Base-by-base conservation (phyloP, 2,797 vertebrate species). In the Pterois miles region DNA sequence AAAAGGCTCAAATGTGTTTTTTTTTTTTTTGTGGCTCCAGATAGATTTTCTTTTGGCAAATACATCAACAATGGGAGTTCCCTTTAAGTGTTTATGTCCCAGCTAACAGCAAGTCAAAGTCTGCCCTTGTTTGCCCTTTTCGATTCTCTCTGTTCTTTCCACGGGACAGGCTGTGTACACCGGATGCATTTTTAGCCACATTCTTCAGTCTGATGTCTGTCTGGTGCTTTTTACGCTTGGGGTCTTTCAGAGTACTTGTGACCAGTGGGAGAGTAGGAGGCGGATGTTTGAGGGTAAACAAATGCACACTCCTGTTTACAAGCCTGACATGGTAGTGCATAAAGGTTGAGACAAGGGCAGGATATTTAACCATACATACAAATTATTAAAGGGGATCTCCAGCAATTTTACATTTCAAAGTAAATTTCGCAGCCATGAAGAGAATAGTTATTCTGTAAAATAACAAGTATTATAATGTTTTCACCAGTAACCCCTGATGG, bases 171-270 rank as follows among this genome's bases (percentile, higher is more conserved):
- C 57, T 22, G 34, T 12, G 20, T 43, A 60, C 43, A 64, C 29
- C 43, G 1, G 10, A 74, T 67, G 50, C 62, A 70, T 74, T 31
- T 31, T 63, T 25, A 63, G 65, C 27, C 29, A 18, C 43, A 40
- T 66, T 69, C 78, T 38, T 60, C 71, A 72, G 66, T 82, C 71
- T 74, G 60, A 65, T 81, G 81, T 76, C 75, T 62, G 63, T 65
- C 59, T 70, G 57, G 6, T 53, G 70, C 4, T 77, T 82, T 83
- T 73, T 56, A 81, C 23, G 38, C 75, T 81, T 52, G 62, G 71
- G 25, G 64, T 65, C 78, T 70, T 65, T 79, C 65, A 63, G n/a
- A 74, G 62, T 54, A 54, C 23, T 23, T 60, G 57, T 64, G 76
- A 72, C 69, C 57, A 4, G 54, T 36, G 56, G 43, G 29, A 74